Evolutionary conservation across 2,113 vertebrate species (phyloP).

Genomic region (Donacobius atricapilla): DNA sequence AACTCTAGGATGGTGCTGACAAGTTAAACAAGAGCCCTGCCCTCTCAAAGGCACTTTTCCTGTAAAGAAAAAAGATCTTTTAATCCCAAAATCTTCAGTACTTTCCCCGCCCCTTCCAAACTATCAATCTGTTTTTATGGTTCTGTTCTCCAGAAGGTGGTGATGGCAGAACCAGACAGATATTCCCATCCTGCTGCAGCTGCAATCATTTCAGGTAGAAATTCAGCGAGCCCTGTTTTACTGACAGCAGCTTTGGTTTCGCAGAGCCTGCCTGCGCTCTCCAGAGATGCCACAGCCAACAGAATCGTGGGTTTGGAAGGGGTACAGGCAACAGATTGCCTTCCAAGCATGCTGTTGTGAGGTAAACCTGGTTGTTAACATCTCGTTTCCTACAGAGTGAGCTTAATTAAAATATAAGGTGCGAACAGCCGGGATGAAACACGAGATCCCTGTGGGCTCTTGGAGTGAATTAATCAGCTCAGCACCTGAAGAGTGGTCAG

Average conservation of each 20-base stretch:
- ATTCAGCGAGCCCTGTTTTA: neutral
- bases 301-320: neutral
- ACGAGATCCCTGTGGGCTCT: neutral
- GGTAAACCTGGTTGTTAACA: neutral
- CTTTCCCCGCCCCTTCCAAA: neutral
- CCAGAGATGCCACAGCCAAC: neutral
- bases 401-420: constrained; percentile 44
- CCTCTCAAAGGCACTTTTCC: no score
- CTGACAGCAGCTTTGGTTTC: neutral
- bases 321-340: neutral
- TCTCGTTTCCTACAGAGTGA: neutral
- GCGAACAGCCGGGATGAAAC: neutral
- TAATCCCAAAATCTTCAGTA: neutral
- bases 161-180: neutral
- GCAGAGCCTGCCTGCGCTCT: neutral
- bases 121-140: neutral
- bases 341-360: neutral
- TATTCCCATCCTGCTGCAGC: neutral
- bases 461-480: neutral
- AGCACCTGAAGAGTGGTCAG: neutral
- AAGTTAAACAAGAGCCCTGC: neutral
- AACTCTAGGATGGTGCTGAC: rapidly evolving
- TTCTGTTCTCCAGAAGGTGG: neutral
- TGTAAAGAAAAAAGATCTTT: neutral
- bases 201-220: neutral